phyloP scores from a whole-genome alignment of 2,797 vertebrate species.

The Muraenolepis orangiensis region DNA sequence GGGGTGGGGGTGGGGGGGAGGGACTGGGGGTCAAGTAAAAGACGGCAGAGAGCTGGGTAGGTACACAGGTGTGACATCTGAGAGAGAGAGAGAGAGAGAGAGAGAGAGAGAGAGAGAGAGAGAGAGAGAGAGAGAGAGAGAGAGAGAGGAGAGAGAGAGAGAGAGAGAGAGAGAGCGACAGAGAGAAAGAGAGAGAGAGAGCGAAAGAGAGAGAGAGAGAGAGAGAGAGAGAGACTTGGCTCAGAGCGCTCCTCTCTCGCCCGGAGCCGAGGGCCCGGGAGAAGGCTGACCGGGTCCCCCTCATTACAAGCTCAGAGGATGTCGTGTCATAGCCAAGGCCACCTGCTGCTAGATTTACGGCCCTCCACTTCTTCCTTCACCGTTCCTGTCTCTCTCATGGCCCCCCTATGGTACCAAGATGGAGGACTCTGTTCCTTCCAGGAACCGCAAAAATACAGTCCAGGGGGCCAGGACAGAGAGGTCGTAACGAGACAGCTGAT shows the following conservation, averaged over 20 bases:
- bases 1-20: conserved; percentile 23
- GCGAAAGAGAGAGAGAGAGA: conserved; percentile 46
- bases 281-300: conserved; percentile 11
- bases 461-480: too few species aligned
- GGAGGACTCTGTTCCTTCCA: background rate
- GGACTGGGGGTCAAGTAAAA: too few species aligned
- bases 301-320: conserved; percentile 64
- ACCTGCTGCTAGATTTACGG: conserved; percentile 58
- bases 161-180: conserved; percentile 53
- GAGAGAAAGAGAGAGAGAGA: conserved; percentile 43
- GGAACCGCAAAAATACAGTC: background rate
- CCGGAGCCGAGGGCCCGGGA: background rate
- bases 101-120: too few species aligned
- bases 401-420: conserved; percentile 9
- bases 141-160: background rate
- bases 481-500: too few species aligned
- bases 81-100: background rate
- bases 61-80: conserved; percentile 47
- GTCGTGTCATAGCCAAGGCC: conserved; percentile 70
- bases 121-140: too few species aligned
- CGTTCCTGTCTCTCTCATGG: conserved; percentile 60
- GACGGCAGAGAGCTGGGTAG: too few species aligned
- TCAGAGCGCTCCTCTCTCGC: background rate
- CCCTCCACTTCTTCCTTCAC: conserved; percentile 55
- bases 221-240: conserved; percentile 16